A percentile compares a stretch with the other conserved stretches of the same genome.
These are phyloP conservation scores for Phrynocephalus vlangalii DNA, from an alignment of 2,797 vertebrate species.

Conservation along the genomic window DNA sequence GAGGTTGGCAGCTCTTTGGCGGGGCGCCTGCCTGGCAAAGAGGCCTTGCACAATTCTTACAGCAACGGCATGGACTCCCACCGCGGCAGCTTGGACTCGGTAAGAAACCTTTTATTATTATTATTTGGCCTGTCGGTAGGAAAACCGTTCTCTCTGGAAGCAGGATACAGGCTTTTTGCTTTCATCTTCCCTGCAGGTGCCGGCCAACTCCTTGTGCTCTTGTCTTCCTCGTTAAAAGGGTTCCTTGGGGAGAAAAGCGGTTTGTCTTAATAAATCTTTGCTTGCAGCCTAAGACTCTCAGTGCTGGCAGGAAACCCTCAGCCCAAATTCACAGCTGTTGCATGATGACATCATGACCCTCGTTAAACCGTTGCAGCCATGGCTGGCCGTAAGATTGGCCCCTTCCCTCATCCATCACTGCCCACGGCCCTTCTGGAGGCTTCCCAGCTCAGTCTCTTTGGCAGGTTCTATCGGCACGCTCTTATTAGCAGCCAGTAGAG, in stretches of 20 bases:
- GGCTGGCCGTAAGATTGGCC: background rate
- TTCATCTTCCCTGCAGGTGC: background rate
- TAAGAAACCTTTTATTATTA: conserved; percentile 72
- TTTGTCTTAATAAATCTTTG: background rate
- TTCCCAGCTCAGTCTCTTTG: background rate
- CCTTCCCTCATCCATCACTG: background rate
- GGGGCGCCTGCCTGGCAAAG: conserved; percentile 85
- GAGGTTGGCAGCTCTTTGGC: conserved; percentile 83
- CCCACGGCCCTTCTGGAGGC: background rate
- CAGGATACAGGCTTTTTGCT: background rate
- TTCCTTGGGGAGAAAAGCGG: background rate
- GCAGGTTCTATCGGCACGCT: background rate
- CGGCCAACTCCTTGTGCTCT: background rate
- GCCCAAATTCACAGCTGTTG: background rate
- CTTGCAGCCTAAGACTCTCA: background rate
- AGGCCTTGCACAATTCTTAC: conserved; percentile 82
- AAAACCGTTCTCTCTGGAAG: background rate
- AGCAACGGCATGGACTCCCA: conserved; percentile 90
- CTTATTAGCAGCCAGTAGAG: background rate
- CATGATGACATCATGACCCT: background rate
- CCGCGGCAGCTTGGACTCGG: conserved; percentile 89
- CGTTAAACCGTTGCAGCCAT: background rate
- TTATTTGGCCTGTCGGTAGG: background rate
- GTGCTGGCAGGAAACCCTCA: background rate
- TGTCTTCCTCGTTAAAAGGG: background rate